Evolutionary conservation across 2,888 invertebrate species (phyloP), one percentile per base, ranked within the genome.

Genomic region (Entomobrya proxima): DNA sequence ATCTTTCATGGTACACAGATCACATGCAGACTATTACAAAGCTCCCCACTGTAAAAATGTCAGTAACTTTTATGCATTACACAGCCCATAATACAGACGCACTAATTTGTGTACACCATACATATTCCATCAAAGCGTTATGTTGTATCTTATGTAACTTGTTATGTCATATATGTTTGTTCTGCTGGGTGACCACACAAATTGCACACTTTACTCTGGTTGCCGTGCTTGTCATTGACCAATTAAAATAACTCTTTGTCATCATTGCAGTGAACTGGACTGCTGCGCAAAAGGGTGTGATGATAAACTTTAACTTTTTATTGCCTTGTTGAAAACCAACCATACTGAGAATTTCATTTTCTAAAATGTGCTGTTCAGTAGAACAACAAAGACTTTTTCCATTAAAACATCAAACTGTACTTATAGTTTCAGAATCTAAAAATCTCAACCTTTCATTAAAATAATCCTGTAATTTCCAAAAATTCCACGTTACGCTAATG

Each of bases 151-250:
- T n/a, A n/a, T n/a, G n/a, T n/a, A n/a, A n/a, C n/a, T n/a, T n/a
- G n/a, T n/a, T 55, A 13, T 24, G 18, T 11, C 24, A 11, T 37
- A 11, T 44, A 58, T 35, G 64, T 64, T n/a, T n/a, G n/a, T n/a
- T n/a, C n/a, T 64, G 64, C 35, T 32, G 35, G 64, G 35, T 35
- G 32, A 64, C 18, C 35, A 32, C 64, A 64, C 64, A 64, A 64
- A 64, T 64, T 64, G 35, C 35, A 35, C 64, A 64, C 64, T 64
- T 64, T 64, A 35, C 64, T 72, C 27, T 72, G 7, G 27, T 72
- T 72, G 72, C 9, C n/a, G n/a, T n/a, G 18, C 21, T 44, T 72
- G 72, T 72, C 47, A 44, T 40, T 72, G 9, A n/a, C n/a, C 72
- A 72, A 47, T 47, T 72, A 72, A 5, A 15, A 44, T 6, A n/a